Evolutionary conservation across 2,888 invertebrate species (phyloP).

Genomic region (Drosophila yooni): DNA sequence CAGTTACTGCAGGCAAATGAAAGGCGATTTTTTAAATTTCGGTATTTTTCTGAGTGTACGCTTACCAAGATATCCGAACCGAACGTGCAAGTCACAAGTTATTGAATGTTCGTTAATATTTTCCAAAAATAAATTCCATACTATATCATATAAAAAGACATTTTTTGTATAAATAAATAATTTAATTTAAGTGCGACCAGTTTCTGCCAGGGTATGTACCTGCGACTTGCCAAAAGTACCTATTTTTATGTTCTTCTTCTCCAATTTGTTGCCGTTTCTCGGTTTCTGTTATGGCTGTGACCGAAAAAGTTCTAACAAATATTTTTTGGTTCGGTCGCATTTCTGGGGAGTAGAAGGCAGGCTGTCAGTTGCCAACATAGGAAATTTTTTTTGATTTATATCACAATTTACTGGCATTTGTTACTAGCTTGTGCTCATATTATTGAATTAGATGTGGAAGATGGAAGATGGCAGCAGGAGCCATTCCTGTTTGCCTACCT

Average conservation of each 20-base stretch:
- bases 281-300: conserved; percentile 29
- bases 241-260: not conserved
- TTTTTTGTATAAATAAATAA: not conserved
- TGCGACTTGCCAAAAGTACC: not conserved
- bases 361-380: conserved; percentile 63
- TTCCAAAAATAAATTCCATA: not conserved
- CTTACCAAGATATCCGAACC: not conserved
- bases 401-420: conserved; percentile 77
- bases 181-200: not conserved
- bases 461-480: not conserved
- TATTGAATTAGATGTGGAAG: conserved; percentile 70
- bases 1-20: too few relatives aligned
- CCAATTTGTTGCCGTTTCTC: conserved; percentile 34
- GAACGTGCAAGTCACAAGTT: not conserved
- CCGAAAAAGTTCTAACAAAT: conserved; percentile 53
- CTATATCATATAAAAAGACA: not conserved
- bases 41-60: not conserved
- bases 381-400: conserved; percentile 72
- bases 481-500: not conserved
- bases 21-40: not conserved
- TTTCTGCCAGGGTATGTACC: not conserved
- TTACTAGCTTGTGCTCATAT: conserved; percentile 40
- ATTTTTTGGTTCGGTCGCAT: conserved; percentile 24
- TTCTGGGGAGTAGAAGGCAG: not conserved
- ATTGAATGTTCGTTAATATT: not conserved